These are phyloP conservation scores for Petroica traversi DNA, from an alignment of 2,113 vertebrate species.

Conservation along the genomic window DNA sequence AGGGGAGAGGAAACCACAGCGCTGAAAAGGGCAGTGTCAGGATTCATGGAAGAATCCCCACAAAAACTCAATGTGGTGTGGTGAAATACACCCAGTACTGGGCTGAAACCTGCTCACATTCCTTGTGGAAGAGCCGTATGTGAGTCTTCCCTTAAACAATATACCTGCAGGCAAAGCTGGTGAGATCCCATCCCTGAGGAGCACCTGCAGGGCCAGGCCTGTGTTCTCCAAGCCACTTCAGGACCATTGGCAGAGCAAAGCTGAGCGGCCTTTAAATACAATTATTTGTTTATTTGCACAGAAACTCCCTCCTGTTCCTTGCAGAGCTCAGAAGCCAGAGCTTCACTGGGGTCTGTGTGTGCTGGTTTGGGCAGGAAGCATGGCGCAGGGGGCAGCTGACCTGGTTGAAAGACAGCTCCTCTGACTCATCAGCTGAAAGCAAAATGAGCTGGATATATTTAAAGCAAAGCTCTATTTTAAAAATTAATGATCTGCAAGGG, in stretches of 20 bases:
- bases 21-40: neutral
- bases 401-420: conserved; percentile 66
- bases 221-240: neutral
- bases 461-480: conserved; percentile 73
- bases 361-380: conserved; percentile 29
- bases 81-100: neutral
- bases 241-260: neutral
- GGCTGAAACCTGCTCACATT: neutral
- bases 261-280: neutral
- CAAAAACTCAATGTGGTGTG: accelerated
- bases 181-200: neutral
- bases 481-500: conserved; percentile 78
- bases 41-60: neutral
- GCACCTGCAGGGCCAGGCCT: neutral
- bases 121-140: neutral
- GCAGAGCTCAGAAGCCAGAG: neutral
- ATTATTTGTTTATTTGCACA: neutral
- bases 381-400: conserved; percentile 27
- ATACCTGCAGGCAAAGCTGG: neutral
- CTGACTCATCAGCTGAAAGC: conserved; percentile 70
- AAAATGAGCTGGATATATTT: conserved; percentile 69
- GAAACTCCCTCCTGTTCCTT: neutral
- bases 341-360: neutral
- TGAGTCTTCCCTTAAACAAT: neutral
- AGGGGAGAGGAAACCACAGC: neutral